Conservation (phyloP, 2,797 vertebrate genomes). For the Odontamblyopus rebecca region DNA sequence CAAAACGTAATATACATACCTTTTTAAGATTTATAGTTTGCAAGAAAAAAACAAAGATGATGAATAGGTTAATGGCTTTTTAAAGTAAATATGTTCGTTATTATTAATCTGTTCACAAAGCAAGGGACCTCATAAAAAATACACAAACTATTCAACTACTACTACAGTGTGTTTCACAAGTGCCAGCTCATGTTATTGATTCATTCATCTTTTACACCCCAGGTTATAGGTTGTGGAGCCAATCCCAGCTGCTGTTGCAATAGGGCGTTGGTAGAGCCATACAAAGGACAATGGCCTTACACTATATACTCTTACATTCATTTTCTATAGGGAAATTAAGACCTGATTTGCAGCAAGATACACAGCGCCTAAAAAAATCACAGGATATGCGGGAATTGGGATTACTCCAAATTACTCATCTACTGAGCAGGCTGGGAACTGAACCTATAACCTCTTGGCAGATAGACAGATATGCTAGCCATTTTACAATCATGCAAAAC, state of each 20-base stretch:
- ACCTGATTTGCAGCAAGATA: neutral
- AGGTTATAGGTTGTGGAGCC: neutral
- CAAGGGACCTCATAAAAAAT: neutral
- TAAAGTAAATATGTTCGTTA: too few relatives aligned
- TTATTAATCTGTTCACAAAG: too few relatives aligned
- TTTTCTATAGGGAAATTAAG: neutral
- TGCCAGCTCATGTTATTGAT: constrained; percentile 2
- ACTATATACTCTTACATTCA: neutral
- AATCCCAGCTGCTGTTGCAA: neutral
- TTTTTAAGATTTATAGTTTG: neutral
- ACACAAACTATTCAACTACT: neutral
- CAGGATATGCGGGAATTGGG: neutral
- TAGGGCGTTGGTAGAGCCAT: neutral
- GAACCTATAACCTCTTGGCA: neutral
- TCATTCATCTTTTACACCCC: constrained; percentile 1
- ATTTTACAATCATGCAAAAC: neutral
- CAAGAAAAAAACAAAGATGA: neutral
- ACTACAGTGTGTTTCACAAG: neutral
- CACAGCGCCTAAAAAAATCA: neutral
- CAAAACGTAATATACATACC: too few relatives aligned
- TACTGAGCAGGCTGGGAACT: neutral
- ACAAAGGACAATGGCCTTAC: neutral
- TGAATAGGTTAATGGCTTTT: too few relatives aligned
- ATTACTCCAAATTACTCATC: neutral
- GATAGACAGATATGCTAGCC: neutral